These are phyloP conservation scores for Temnopleurus reevesii DNA, from an alignment of 53 echinoderm and acorn worm genomes.

Conservation along the genomic window DNA sequence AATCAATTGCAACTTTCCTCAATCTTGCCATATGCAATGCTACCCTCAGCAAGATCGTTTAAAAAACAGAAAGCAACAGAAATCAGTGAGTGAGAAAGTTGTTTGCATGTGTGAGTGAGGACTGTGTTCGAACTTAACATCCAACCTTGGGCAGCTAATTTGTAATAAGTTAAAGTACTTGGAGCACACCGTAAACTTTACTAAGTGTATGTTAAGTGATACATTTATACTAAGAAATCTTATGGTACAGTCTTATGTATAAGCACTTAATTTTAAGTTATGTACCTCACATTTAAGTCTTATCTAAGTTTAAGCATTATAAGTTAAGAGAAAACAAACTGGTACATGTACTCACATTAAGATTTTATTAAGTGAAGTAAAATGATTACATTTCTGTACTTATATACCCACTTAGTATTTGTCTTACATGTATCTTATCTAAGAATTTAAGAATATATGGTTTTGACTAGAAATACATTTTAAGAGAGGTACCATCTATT, in stretches of 20 bases:
- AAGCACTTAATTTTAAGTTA: background rate
- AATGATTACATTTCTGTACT: background rate
- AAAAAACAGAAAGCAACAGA: too few species aligned
- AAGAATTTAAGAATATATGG: too few species aligned
- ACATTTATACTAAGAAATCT: background rate
- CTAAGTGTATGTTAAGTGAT: background rate
- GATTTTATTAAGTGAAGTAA: background rate
- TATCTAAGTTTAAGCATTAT: too few species aligned
- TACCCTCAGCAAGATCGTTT: too few species aligned
- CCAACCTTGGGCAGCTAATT: conserved; percentile 27
- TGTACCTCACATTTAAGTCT: background rate
- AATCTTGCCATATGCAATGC: too few species aligned
- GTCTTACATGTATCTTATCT: background rate
- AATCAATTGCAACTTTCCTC: too few species aligned
- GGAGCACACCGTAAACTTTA: conserved; percentile 53
- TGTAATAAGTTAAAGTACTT: conserved; percentile 66
- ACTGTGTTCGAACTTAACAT: background rate
- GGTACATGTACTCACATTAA: too few species aligned
- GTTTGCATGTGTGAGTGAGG: background rate
- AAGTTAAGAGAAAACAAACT: too few species aligned
- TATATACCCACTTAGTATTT: background rate
- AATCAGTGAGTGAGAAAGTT: background rate
- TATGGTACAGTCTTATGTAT: background rate
- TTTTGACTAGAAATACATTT: background rate
- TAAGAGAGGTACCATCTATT: background rate